Evolutionary conservation across 2,888 invertebrate species (phyloP).

Genomic region (Blera fallax): DNA sequence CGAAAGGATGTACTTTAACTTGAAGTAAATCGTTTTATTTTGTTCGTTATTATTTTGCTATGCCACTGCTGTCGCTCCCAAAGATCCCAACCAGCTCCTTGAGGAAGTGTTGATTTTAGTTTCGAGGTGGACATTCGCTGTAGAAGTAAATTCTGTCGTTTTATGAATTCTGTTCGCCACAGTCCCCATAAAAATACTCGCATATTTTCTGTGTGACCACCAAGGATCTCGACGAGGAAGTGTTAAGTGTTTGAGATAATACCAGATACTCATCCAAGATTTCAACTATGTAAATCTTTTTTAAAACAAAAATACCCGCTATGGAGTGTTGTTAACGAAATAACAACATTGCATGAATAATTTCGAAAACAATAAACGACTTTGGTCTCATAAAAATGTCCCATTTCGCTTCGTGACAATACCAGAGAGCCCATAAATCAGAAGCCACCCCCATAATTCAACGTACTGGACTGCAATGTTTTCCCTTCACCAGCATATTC

Average conservation of each 20-base stretch:
- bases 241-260: background rate
- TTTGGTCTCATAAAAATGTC: conserved; percentile 40
- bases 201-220: background rate
- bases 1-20: background rate
- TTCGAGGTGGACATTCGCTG: background rate
- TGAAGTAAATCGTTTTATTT: background rate
- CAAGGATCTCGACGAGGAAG: background rate
- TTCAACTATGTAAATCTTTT: conserved; percentile 10
- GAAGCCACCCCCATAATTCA: conserved; percentile 9
- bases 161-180: too few species aligned
- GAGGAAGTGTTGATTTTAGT: background rate
- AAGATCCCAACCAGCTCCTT: background rate
- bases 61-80: background rate
- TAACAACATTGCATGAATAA: conserved; percentile 60
- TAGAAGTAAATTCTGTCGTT: too few species aligned
- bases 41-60: too few species aligned
- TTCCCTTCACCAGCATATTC: conserved; percentile 35
- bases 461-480: background rate
- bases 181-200: background rate
- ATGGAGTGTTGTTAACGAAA: background rate
- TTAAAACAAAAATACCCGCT: background rate
- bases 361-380: conserved; percentile 53
- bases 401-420: conserved; percentile 56
- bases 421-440: conserved; percentile 61
- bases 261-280: background rate